Evolutionary conservation across 1,140 invertebrate species (phyloP), one percentile per base, ranked within the genome.

Genomic region (Drosophila nikananu): DNA sequence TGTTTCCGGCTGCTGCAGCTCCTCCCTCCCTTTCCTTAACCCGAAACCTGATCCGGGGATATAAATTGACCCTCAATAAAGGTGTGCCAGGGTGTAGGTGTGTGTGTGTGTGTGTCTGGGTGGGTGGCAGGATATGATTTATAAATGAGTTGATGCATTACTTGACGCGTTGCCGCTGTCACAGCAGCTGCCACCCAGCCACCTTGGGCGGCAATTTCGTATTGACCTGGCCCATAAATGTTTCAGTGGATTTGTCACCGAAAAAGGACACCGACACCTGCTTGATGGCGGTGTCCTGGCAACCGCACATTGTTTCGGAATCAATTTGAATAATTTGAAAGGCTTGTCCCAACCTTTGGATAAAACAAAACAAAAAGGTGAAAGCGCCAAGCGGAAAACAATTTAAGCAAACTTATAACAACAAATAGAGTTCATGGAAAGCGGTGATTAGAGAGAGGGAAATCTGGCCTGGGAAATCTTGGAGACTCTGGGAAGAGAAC

Each of bases 81-180:
- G 32, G 61, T 27, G 52, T 35, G 27, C 41, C 27, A 12, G 12
- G 32, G 6, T 49, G 64, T 30, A n/a, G 13, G 62, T 42, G 27
- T 35, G 30, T 6, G 30, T 15, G 65, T 35, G 17, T 23, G 23
- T 39, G 48, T 35, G 19, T 17, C 48, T 19, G 49, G 2, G 7
- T 9, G 13, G 13, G 15, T 2, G 52, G 9, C 13, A 39, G 54
- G 54, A 57, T 57, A 73, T 73, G 71, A 73, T 73, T 73, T 73
- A 73, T 73, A 73, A 73, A 73, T 73, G 71, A 73, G 55, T 37
- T 73, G 67, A 42, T 73, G 70, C 66, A 72, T 37, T 59, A 49
- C 66, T 12, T 21, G n/a, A 19, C 32, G 23, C 58, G 30, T 19
- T 21, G 9, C 32, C 32, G 30, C 64, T 62, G 32, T 66, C 27